Conservation (phyloP, 2,797 vertebrate genomes). For the Hybognathus amarus region DNA sequence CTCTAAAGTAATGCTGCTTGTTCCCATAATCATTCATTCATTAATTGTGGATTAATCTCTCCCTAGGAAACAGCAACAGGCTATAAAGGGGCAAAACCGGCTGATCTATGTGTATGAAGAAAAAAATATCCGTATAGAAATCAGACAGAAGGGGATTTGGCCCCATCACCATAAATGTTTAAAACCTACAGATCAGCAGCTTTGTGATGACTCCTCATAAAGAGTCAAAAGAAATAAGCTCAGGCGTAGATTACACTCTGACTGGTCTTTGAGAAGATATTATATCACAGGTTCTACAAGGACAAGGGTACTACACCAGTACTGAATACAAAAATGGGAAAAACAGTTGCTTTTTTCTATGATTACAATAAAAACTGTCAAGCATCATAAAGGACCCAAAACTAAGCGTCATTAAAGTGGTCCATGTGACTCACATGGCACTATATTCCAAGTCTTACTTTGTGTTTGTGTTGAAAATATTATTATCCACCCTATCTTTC, state of each 20-base stretch:
- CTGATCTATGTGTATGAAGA: not conserved
- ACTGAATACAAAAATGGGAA: not conserved
- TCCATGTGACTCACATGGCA: not conserved
- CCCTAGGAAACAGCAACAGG: not conserved
- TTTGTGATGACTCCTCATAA: not conserved
- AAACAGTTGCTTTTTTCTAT: not conserved
- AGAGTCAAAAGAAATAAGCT: not conserved
- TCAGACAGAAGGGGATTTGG: constrained; percentile 10
- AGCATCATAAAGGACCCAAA: not conserved
- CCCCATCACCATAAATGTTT: not conserved
- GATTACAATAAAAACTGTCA: not conserved
- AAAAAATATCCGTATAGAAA: not conserved
- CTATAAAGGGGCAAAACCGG: not conserved
- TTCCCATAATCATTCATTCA: not conserved
- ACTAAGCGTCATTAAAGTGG: not conserved
- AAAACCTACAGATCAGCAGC: constrained; percentile 3
- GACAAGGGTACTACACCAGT: not conserved
- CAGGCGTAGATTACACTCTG: not conserved
- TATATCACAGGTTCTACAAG: constrained; percentile 5
- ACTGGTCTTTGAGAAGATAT: not conserved
- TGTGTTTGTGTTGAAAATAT: not conserved
- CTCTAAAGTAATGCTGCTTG: not conserved
- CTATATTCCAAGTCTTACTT: not conserved
- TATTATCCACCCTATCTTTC: not conserved
- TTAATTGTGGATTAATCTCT: not conserved